Base-by-base conservation (phyloP, 2,888 invertebrate genomes). In the Scaptomyza tumidula region DNA sequence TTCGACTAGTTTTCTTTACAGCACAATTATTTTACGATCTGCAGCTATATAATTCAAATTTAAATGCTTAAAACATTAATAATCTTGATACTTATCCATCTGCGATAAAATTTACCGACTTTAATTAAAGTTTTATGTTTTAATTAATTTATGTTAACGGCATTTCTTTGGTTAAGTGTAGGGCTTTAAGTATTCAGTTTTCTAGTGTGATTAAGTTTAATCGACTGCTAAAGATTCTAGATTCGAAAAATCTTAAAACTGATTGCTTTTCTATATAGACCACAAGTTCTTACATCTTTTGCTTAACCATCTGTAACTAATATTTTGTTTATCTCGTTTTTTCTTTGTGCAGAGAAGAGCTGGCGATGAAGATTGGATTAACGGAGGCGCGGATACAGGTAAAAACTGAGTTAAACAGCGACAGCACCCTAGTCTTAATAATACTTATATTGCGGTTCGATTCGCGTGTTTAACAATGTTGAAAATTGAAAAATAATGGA, bases 371-470 rank as follows among this genome's bases (percentile, higher is more conserved):
- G 93, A 97, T 98, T 89, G 98, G 97, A 87, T 93, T 98, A 82
- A 98, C 98, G 50, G 98, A 98, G 94, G 98, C 98, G 63, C 94
- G 98, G 92, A 98, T 98, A 93, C 98, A 98, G 96, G 98, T 98
- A 94, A 46, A 46, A 48, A 27, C 24, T 10, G n/a, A 10, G 7
- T 9, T 9, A 27, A 16, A 19, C 13, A 27, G 24, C 57, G n/a
- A 19, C 53, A 48, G 14, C 14, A 14, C 39, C 55, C 58, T 55
- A 59, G n/a, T 29, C 57, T 24, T n/a, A 56, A 56, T 50, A 54
- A 31, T 16, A 16, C 39, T 53, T 46, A 45, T 58, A 56, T 56
- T 58, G 80, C 64, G 78, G 84, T 81, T 65, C 68, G 66, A 82
- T 85, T 78, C 82, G 82, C 86, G 86, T 82, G 88, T 63, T 70